Conservation (phyloP, 2,888 invertebrate genomes). For the Mongoloraphidia duomilia region DNA sequence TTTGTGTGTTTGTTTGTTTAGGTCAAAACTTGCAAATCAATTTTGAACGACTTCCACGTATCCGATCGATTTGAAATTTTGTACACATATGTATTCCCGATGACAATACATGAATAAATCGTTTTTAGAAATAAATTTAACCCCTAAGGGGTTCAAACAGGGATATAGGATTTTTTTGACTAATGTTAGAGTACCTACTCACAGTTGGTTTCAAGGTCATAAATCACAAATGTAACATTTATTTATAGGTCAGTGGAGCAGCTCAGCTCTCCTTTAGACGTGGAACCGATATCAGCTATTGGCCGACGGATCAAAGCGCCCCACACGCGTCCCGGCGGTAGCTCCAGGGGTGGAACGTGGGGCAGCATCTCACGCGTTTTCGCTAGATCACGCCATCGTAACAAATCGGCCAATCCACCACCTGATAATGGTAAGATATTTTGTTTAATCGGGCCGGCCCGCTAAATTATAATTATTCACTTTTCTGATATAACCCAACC, state of each 20-base stretch:
- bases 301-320: constrained; percentile 25
- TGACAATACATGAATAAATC: too few relatives aligned
- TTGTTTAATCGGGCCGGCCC: neutral
- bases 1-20: too few relatives aligned
- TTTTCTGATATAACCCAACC: neutral
- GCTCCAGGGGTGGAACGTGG: constrained; percentile 69
- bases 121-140: too few relatives aligned
- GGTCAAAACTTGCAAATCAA: too few relatives aligned
- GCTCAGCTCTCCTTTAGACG: constrained; percentile 61
- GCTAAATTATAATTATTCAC: neutral
- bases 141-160: too few relatives aligned
- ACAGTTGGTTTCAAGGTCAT: too few relatives aligned
- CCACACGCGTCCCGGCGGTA: constrained; percentile 27
- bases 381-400: constrained; percentile 71
- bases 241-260: constrained; percentile 60
- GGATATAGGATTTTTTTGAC: too few relatives aligned
- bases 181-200: too few relatives aligned
- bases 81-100: too few relatives aligned
- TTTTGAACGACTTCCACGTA: too few relatives aligned
- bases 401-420: constrained; percentile 49
- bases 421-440: constrained; percentile 41
- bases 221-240: constrained; percentile 3
- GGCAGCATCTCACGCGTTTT: constrained; percentile 85
- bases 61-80: too few relatives aligned
- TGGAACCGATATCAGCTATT: constrained; percentile 44